Percentiles rank a stretch among this genome's conserved stretches.
Conservation (phyloP, 53 echinoderm and acorn worm species). For the Echinometra lucunter region DNA sequence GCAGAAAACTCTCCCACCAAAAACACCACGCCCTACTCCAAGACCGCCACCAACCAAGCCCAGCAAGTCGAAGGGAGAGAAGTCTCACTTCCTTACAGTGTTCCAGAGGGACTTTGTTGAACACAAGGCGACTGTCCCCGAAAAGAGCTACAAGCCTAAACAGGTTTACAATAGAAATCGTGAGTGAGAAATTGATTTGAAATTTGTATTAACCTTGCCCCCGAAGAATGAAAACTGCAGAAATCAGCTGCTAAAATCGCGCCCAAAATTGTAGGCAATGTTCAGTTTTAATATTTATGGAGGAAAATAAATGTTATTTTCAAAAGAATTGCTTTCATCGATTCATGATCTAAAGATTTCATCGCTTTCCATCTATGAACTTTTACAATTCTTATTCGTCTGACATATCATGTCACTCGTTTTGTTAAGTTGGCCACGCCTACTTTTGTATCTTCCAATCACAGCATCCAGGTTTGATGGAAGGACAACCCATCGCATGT, state of each 20-base stretch:
- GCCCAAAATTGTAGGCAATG: no score
- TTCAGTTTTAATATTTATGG: no score
- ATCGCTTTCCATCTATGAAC: neutral
- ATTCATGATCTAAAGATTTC: no score
- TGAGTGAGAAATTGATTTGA: slow-evolving; percentile 42
- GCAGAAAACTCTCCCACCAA: slow-evolving; percentile 62
- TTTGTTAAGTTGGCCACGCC: neutral
- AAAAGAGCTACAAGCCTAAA: slow-evolving; percentile 91
- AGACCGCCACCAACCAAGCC: neutral
- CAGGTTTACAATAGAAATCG: slow-evolving; percentile 78
- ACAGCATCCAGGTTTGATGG: slow-evolving; percentile 85
- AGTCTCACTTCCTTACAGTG: slow-evolving; percentile 81
- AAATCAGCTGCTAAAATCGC: neutral
- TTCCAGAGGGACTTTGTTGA: slow-evolving; percentile 88
- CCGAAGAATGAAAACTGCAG: neutral
- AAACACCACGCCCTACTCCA: neutral
- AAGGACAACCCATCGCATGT: slow-evolving; percentile 88
- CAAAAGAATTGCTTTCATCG: no score
- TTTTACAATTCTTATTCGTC: neutral
- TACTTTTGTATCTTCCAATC: neutral
- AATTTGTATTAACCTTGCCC: neutral
- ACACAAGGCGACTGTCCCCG: slow-evolving; percentile 74
- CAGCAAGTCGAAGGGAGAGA: neutral
- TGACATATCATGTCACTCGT: neutral
- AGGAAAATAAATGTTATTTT: no score